Conservation (phyloP, 2,888 invertebrate species). For the Phortica okadai region DNA sequence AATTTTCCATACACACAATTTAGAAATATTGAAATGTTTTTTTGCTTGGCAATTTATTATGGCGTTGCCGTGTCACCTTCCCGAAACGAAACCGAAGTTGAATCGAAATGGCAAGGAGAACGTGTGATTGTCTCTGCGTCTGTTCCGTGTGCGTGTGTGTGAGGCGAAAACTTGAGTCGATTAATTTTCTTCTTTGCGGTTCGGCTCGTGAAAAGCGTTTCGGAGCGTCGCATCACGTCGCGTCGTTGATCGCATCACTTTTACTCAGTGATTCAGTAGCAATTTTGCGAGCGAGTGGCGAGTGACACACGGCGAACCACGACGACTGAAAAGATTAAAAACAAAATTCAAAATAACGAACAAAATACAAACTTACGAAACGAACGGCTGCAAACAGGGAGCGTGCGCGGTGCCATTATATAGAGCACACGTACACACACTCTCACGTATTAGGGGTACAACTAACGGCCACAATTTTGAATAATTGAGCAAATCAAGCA, state of each 20-base stretch:
- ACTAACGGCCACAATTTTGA: neutral
- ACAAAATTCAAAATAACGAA: neutral
- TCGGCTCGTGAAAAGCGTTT: conserved; percentile 22
- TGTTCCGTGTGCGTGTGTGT: neutral
- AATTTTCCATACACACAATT: conserved; percentile 16
- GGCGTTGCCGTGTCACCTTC: conserved; percentile 23
- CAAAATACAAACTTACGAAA: neutral
- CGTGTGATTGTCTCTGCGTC: neutral
- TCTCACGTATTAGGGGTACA: neutral
- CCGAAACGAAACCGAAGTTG: conserved; percentile 11
- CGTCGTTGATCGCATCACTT: neutral
- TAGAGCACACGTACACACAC: neutral
- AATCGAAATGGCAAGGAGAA: neutral
- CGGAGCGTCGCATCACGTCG: conserved; percentile 1
- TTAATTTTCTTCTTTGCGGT: neutral
- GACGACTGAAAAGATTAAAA: neutral
- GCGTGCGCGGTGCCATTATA: neutral
- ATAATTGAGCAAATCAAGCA: conserved; percentile 32
- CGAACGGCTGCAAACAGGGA: neutral
- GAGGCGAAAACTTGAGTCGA: neutral
- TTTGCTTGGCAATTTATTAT: neutral
- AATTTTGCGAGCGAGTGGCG: conserved; percentile 18
- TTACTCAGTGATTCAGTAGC: conserved; percentile 27
- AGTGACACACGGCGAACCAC: conserved; percentile 11
- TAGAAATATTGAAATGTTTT: neutral